phyloP scores from a whole-genome alignment of 2,797 vertebrate genomes.

The Chrosomus eos region DNA sequence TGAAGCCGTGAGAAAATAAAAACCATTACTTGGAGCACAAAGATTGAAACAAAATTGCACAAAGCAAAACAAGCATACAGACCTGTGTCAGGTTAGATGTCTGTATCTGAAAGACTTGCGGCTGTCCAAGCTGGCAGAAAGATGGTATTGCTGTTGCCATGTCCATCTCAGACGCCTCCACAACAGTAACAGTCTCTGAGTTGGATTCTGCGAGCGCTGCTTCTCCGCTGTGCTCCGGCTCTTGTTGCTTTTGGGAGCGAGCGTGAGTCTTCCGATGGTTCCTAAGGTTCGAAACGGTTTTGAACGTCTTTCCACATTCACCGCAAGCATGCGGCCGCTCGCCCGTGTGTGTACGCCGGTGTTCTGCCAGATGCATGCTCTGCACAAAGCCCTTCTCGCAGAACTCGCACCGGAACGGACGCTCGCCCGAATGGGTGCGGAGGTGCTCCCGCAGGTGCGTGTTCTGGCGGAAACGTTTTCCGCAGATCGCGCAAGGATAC shows the following conservation, averaged over 20 bases:
- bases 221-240: conserved; percentile 52
- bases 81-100: conserved; percentile 78
- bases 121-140: conserved; percentile 65
- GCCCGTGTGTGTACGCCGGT: conserved; percentile 80
- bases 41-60: neutral
- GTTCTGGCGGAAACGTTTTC: conserved; percentile 88
- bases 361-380: conserved; percentile 82
- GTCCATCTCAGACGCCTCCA: conserved; percentile 67
- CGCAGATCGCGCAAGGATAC: conserved; percentile 83
- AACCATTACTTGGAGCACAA: neutral
- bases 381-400: conserved; percentile 78
- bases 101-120: conserved; percentile 81
- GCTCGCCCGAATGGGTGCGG: conserved; percentile 82
- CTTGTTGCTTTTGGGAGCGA: conserved; percentile 65
- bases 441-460: conserved; percentile 88
- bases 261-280: conserved; percentile 83
- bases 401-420: conserved; percentile 80
- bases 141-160: conserved; percentile 56
- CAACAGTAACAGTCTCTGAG: conserved; percentile 63
- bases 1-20: conserved; percentile 35
- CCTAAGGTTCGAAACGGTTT: conserved; percentile 83
- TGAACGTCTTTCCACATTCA: conserved; percentile 81
- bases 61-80: neutral
- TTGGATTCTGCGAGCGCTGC: conserved; percentile 46
- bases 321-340: conserved; percentile 78